Evolutionary conservation across 2,113 vertebrate genomes (phyloP).

Genomic region (Circaetus cinerascens): DNA sequence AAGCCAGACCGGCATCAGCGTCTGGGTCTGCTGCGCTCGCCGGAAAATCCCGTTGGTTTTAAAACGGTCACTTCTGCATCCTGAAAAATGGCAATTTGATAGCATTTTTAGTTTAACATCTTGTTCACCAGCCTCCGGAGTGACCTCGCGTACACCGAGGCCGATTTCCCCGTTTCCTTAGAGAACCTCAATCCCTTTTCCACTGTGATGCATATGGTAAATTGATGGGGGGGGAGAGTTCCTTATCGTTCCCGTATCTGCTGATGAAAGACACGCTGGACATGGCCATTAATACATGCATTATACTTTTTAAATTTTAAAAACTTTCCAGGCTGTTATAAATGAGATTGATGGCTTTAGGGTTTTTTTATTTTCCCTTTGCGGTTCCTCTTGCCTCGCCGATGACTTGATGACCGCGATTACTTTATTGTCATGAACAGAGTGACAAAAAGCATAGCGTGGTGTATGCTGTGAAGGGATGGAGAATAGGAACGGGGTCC

Average conservation of each 20-base stretch:
- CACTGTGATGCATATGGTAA: neutral
- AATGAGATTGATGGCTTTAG: slow-evolving; percentile 36
- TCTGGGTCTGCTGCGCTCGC: rapidly evolving
- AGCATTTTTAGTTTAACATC: neutral
- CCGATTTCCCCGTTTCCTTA: neutral
- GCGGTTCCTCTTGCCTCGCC: slow-evolving; percentile 11
- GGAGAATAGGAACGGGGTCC: neutral
- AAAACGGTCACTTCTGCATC: neutral
- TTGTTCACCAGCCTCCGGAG: neutral
- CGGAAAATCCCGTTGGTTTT: neutral
- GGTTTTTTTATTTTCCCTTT: neutral
- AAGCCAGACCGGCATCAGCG: no score
- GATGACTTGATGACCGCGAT: neutral
- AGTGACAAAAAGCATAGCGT: neutral
- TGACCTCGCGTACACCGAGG: neutral
- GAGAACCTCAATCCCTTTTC: neutral
- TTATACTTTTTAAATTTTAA: neutral
- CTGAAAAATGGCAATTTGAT: neutral
- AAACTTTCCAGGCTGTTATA: slow-evolving; percentile 32
- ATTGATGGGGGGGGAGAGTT: neutral
- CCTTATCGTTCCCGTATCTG: neutral
- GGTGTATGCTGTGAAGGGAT: neutral
- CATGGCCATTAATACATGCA: neutral
- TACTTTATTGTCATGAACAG: neutral
- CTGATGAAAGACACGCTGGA: neutral